Evolutionary conservation across 2,797 vertebrate species (phyloP).

Genomic region (Hephaestus fuliginosus): DNA sequence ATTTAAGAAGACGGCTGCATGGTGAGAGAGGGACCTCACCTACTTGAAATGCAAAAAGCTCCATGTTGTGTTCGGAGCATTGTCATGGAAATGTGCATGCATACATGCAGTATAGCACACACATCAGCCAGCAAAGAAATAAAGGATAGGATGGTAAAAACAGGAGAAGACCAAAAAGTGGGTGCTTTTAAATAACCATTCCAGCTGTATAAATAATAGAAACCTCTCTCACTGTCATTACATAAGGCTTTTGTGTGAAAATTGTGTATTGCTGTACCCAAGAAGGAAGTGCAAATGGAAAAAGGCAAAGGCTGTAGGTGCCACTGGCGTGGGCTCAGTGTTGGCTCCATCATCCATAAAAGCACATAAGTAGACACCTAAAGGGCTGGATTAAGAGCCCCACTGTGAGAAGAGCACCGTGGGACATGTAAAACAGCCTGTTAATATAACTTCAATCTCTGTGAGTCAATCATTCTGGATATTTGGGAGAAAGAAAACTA

Average conservation of each 20-base stretch:
- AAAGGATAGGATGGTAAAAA: constrained; percentile 44
- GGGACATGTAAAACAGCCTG: constrained; percentile 84
- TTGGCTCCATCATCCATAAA: constrained; percentile 79
- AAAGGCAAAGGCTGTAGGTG: constrained; percentile 71
- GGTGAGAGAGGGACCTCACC: constrained; percentile 54
- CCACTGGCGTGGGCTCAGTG: constrained; percentile 72
- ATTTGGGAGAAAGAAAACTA: constrained; percentile 61
- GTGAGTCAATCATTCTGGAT: constrained; percentile 76
- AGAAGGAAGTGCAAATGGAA: constrained; percentile 72
- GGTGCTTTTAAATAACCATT: constrained; percentile 68
- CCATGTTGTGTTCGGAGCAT: constrained; percentile 31
- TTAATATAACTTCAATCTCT: constrained; percentile 79
- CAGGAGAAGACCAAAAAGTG: constrained; percentile 41
- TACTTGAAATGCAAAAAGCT: constrained; percentile 72
- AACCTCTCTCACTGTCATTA: constrained; percentile 72
- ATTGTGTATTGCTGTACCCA: constrained; percentile 57
- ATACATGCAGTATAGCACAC: constrained; percentile 26
- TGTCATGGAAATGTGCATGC: constrained; percentile 37
- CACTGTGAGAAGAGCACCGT: constrained; percentile 71
- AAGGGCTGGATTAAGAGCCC: constrained; percentile 79
- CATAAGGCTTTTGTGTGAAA: constrained; percentile 75
- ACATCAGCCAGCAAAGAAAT: constrained; percentile 27
- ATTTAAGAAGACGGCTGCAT: constrained; percentile 70
- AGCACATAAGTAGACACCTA: constrained; percentile 82
- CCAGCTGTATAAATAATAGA: constrained; percentile 77